Evolutionary conservation across 2,888 invertebrate species (phyloP).

Genomic region (Pyrochroa serraticornis): DNA sequence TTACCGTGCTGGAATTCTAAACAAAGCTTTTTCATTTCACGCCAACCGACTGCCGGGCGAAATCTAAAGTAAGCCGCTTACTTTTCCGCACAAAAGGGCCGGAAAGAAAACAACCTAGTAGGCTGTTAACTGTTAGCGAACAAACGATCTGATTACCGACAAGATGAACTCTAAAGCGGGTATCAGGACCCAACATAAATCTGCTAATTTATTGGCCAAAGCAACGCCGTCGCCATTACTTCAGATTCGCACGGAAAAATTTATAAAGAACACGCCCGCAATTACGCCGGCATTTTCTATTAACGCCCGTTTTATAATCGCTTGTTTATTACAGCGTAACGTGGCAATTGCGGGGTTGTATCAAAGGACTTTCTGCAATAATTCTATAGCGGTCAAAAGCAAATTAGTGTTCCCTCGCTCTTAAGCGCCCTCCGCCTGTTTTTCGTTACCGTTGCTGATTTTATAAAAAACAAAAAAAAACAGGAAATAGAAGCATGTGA

Average conservation of each 20-base stretch:
- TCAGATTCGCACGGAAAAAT: conserved; percentile 35
- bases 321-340: conserved; percentile 17
- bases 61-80: conserved; percentile 30
- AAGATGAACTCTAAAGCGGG: conserved; percentile 40
- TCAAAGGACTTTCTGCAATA: conserved; percentile 6
- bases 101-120: conserved; percentile 38
- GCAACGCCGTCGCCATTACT: conserved; percentile 34
- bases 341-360: conserved; percentile 1
- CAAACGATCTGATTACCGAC: conserved; percentile 45
- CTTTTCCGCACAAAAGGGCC: conserved; percentile 34
- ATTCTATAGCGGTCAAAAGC: neutral
- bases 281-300: conserved; percentile 23
- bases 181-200: conserved; percentile 39
- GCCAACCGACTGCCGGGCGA: conserved; percentile 8
- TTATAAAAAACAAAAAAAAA: too few species aligned
- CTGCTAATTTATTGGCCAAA: conserved; percentile 40
- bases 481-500: too few species aligned
- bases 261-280: conserved; percentile 22
- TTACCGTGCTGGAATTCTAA: conserved; percentile 19
- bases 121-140: conserved; percentile 43
- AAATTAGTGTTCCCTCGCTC: neutral
- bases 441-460: too few species aligned
- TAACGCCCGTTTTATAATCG: conserved; percentile 4
- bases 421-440: too few species aligned
- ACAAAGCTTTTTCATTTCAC: conserved; percentile 30